phyloP scores from a whole-genome alignment of 1,140 invertebrate genomes.

The Chymomyza costata region DNA sequence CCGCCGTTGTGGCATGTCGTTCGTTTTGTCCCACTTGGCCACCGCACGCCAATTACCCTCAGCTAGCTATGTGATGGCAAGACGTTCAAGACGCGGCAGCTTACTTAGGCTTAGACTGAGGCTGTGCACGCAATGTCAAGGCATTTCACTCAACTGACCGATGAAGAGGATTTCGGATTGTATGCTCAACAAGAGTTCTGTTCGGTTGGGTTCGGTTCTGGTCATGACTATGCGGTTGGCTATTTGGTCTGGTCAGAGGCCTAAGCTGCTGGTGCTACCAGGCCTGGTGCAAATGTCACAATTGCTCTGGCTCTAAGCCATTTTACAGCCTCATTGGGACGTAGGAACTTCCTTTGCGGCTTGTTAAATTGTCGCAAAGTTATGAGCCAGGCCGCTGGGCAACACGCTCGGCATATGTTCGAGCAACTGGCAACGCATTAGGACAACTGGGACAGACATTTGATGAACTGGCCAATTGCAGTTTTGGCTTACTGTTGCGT shows the following conservation, averaged over 20 bases:
- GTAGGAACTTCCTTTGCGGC: slow-evolving; percentile 26
- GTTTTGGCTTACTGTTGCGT: too few relatives aligned
- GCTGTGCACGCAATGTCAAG: slow-evolving; percentile 55
- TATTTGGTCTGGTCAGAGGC: too few relatives aligned
- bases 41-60: slow-evolving; percentile 43
- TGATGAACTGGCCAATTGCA: too few relatives aligned
- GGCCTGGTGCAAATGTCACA: slow-evolving; percentile 40
- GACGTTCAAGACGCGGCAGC: slow-evolving; percentile 5
- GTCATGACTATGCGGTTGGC: too few relatives aligned
- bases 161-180: too few relatives aligned
- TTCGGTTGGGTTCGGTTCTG: too few relatives aligned
- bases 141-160: slow-evolving; percentile 57
- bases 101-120: neutral
- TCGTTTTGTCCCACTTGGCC: slow-evolving; percentile 3
- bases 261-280: too few relatives aligned
- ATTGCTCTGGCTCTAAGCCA: slow-evolving; percentile 26
- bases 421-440: too few relatives aligned
- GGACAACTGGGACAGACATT: too few relatives aligned
- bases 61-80: slow-evolving; percentile 27
- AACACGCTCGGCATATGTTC: too few relatives aligned
- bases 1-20: too few relatives aligned
- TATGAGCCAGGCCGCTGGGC: slow-evolving; percentile 27
- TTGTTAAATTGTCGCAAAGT: slow-evolving; percentile 63
- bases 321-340: neutral
- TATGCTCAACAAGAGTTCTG: too few relatives aligned